phyloP scores from a whole-genome alignment of 2,888 invertebrate genomes.

The Drepanosiphum platanoidis region DNA sequence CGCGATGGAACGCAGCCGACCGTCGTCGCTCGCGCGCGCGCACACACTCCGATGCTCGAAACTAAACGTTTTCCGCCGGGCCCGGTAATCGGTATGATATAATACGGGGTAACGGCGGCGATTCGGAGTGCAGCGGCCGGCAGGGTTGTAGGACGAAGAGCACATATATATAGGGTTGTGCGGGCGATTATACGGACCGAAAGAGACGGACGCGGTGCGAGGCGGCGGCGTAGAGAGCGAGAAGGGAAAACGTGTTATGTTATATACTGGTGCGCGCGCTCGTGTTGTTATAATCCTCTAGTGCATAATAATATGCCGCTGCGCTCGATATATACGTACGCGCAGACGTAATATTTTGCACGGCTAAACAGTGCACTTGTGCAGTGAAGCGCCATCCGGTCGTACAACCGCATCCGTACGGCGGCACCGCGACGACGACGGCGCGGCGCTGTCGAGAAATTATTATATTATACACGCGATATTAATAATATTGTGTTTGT shows the following conservation, averaged over 20 bases:
- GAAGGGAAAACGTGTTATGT: background rate
- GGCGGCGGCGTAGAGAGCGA: background rate
- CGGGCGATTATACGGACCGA: background rate
- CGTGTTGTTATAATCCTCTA: background rate
- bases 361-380: background rate
- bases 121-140: no score
- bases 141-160: no score
- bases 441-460: background rate
- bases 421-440: background rate
- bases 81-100: background rate
- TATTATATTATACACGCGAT: no score
- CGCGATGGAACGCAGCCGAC: background rate
- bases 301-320: background rate
- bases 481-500: no score
- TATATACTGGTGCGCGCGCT: background rate
- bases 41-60: background rate
- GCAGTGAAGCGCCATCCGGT: background rate
- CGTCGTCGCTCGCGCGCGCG: no score
- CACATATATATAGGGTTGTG: background rate
- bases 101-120: no score
- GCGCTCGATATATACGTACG: background rate
- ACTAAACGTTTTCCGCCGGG: background rate
- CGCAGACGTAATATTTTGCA: background rate
- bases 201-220: background rate
- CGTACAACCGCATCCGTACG: background rate